Conservation (phyloP, 2,113 vertebrate genomes). For the Podilymbus podiceps region DNA sequence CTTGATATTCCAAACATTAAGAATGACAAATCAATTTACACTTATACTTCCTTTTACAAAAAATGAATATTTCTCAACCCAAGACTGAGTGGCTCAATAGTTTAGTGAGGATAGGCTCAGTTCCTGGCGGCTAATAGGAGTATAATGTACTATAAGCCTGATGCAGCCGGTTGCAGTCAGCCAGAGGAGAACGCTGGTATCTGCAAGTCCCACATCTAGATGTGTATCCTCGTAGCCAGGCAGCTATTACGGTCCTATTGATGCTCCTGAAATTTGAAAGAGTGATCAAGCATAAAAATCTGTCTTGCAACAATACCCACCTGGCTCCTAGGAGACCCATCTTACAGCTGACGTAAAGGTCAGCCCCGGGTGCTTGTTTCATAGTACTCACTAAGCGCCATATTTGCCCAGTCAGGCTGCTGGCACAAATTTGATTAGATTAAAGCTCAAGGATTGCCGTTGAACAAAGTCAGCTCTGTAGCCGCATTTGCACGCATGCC, state of each 20-base stretch:
- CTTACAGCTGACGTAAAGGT: background rate
- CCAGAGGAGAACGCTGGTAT: background rate
- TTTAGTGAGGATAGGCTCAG: background rate
- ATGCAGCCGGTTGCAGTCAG: background rate
- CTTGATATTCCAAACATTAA: background rate
- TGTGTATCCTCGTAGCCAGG: background rate
- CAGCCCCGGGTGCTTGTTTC: background rate
- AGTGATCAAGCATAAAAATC: background rate
- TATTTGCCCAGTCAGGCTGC: background rate
- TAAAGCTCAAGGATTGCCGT: background rate
- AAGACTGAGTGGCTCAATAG: background rate
- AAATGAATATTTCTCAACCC: background rate
- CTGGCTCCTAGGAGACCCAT: background rate
- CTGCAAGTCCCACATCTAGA: accelerated
- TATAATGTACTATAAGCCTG: background rate
- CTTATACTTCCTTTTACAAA: background rate
- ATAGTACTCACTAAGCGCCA: background rate
- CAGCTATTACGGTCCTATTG: background rate
- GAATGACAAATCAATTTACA: background rate
- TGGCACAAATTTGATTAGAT: background rate
- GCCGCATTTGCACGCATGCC: constrained; percentile 23
- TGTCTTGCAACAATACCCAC: background rate
- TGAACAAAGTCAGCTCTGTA: constrained; percentile 42
- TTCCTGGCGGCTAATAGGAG: background rate
- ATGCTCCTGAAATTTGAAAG: background rate